Conservation (phyloP, 2,113 vertebrate genomes). For the Pelecanoides urinatrix region DNA sequence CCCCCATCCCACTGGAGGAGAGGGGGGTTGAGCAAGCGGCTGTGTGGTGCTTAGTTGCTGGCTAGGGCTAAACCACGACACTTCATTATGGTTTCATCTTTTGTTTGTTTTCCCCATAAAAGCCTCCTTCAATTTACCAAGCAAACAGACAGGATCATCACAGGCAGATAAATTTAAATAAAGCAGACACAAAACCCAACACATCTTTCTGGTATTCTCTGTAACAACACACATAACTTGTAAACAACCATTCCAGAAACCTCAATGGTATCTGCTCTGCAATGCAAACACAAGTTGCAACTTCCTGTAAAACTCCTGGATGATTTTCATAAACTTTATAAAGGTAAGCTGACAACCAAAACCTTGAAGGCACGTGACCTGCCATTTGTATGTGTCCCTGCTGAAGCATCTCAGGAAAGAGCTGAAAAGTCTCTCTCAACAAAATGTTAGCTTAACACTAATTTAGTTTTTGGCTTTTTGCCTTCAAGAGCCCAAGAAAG, state of each 20-base stretch:
- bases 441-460: neutral
- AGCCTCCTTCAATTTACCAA: neutral
- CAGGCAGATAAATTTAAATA: neutral
- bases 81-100: neutral
- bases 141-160: neutral
- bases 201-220: neutral
- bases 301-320: neutral
- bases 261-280: neutral
- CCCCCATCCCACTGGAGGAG: neutral
- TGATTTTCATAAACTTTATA: neutral
- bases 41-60: neutral
- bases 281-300: neutral
- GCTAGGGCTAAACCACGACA: neutral
- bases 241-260: neutral
- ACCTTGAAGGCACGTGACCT: neutral
- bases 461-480: neutral
- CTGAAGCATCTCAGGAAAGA: neutral
- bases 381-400: fast-evolving
- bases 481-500: neutral
- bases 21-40: neutral
- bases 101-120: neutral
- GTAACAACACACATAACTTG: neutral
- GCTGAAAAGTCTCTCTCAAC: neutral
- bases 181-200: neutral
- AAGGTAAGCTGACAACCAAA: neutral